phyloP scores from a whole-genome alignment of 2,888 invertebrate species.

The Ormyrus pomaceus region DNA sequence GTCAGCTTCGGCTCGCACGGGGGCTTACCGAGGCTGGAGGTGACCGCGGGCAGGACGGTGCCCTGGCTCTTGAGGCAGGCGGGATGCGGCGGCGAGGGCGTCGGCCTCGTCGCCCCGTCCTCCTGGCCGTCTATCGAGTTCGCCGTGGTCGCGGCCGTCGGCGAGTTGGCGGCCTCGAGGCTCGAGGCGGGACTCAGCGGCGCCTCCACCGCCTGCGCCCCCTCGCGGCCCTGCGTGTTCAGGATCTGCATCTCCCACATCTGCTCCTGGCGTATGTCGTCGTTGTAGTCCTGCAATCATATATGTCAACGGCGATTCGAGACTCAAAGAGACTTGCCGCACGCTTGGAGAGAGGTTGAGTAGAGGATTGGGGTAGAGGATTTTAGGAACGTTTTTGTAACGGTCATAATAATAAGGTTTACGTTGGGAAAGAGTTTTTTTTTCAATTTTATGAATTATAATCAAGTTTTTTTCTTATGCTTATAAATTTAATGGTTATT shows the following conservation, averaged over 20 bases:
- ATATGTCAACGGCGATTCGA: too few species aligned
- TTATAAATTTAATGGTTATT: too few species aligned
- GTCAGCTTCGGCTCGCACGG: neutral
- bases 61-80: constrained; percentile 62
- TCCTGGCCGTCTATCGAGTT: constrained; percentile 67
- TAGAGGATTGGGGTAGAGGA: too few species aligned
- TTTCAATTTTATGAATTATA: too few species aligned
- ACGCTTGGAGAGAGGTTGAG: too few species aligned
- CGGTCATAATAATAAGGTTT: too few species aligned
- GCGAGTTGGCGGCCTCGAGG: constrained; percentile 67
- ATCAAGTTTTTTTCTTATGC: too few species aligned
- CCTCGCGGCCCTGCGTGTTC: constrained; percentile 77
- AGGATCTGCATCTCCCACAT: constrained; percentile 94
- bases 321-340: too few species aligned
- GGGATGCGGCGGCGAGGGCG: constrained; percentile 65
- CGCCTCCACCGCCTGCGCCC: constrained; percentile 64
- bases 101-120: constrained; percentile 60
- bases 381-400: too few species aligned
- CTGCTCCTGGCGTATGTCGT: constrained; percentile 93
- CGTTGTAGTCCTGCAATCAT: constrained; percentile 87
- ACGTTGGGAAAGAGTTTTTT: too few species aligned
- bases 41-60: constrained; percentile 59
- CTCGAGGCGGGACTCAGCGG: constrained; percentile 68
- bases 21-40: constrained; percentile 65
- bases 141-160: constrained; percentile 67